Evolutionary conservation across 1,140 invertebrate species (phyloP).

Genomic region (Drosophila pandora): DNA sequence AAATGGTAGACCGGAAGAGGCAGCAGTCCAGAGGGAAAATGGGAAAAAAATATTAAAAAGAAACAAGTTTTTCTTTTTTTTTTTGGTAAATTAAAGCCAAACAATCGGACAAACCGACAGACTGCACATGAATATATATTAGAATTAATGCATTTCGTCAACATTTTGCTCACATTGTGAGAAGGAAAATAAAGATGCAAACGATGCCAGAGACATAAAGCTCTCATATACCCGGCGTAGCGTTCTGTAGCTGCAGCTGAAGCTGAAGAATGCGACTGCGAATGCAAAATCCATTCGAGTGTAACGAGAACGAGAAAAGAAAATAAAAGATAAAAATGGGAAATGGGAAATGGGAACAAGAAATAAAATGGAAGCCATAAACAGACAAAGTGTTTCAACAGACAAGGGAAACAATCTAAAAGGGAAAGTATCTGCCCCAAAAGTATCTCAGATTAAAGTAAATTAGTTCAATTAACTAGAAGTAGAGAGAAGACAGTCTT

Average conservation of each 20-base stretch:
- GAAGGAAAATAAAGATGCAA: slow-evolving; percentile 28
- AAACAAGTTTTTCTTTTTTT: neutral
- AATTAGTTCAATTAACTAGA: slow-evolving; percentile 21
- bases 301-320: slow-evolving; percentile 16
- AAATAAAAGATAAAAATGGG: neutral
- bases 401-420: neutral
- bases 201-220: slow-evolving; percentile 47
- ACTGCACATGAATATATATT: slow-evolving; percentile 68
- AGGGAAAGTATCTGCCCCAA: neutral
- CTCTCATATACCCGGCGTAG: slow-evolving; percentile 9
- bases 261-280: slow-evolving; percentile 32
- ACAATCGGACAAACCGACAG: slow-evolving; percentile 48
- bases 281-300: slow-evolving; percentile 28
- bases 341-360: slow-evolving; percentile 7
- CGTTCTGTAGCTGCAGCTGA: neutral
- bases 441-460: slow-evolving; percentile 6
- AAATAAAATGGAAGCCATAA: slow-evolving; percentile 54
- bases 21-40: neutral
- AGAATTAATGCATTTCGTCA: slow-evolving; percentile 68
- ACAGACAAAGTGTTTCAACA: slow-evolving; percentile 41
- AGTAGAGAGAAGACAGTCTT: neutral
- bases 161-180: slow-evolving; percentile 48
- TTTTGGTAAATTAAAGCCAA: slow-evolving; percentile 46
- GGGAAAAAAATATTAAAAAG: slow-evolving; percentile 7
- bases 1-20: no score